Percentiles rank a stretch among this genome's conserved stretches.
Conservation (phyloP, 2,888 invertebrate species). For the Lymantria dispar region DNA sequence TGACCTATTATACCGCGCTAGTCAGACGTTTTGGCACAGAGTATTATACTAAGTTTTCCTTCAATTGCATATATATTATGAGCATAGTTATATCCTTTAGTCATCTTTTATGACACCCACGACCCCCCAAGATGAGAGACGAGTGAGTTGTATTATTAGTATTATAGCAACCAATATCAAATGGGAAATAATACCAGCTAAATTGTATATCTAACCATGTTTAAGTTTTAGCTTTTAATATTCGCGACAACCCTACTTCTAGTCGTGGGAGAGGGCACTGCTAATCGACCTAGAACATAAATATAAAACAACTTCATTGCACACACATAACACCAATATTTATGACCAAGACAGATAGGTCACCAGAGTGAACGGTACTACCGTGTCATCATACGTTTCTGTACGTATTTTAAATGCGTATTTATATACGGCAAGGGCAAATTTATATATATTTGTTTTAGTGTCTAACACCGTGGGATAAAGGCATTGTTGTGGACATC, state of each 20-base stretch:
- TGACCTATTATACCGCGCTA: no score
- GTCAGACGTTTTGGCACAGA: no score
- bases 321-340: conserved; percentile 32
- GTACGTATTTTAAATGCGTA: conserved; percentile 8
- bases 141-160: no score
- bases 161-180: no score
- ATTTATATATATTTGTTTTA: conserved; percentile 13
- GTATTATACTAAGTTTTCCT: no score
- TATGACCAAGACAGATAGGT: conserved; percentile 29
- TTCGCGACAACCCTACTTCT: conserved; percentile 30
- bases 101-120: no score
- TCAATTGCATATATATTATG: no score
- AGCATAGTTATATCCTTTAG: no score
- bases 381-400: conserved; percentile 6
- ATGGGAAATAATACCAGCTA: no score
- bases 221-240: conserved; percentile 6
- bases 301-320: conserved; percentile 40
- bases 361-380: conserved; percentile 22
- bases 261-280: conserved; percentile 38
- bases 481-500: conserved; percentile 52
- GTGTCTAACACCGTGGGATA: conserved; percentile 32
- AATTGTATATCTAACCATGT: no score
- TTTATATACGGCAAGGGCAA: conserved; percentile 19
- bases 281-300: conserved; percentile 38
- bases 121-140: no score